Evolutionary conservation across 1,140 invertebrate genomes (phyloP).

Genomic region (Archivesica marissinica): DNA sequence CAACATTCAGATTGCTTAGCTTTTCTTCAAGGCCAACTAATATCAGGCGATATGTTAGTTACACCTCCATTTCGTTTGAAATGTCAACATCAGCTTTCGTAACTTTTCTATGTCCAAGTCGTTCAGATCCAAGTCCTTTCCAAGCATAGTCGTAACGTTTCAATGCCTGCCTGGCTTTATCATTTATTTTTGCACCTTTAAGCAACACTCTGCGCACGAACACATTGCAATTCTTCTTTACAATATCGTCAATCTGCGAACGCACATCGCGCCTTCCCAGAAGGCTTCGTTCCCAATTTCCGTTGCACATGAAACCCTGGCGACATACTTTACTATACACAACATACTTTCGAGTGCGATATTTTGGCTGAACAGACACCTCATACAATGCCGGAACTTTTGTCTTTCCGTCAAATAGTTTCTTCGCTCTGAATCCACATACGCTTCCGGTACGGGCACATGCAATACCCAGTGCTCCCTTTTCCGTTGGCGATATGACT

Average conservation of each 20-base stretch:
- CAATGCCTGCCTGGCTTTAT: background rate
- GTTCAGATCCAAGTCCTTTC: background rate
- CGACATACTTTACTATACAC: constrained; percentile 27
- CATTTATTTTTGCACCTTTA: background rate
- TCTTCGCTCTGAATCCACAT: constrained; percentile 4
- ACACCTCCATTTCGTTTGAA: constrained; percentile 7
- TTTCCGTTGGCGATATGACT: background rate
- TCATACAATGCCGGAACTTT: constrained; percentile 37
- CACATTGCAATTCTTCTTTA: constrained; percentile 33
- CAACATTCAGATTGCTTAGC: too few relatives aligned
- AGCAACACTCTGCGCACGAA: constrained; percentile 6
- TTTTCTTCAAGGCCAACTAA: too few relatives aligned
- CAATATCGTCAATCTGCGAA: constrained; percentile 13
- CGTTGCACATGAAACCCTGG: background rate
- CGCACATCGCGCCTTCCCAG: constrained; percentile 5
- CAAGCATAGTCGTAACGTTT: constrained; percentile 50
- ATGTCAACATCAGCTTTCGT: constrained; percentile 34
- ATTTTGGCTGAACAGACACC: constrained; percentile 22
- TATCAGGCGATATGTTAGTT: too few relatives aligned
- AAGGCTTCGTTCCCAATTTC: constrained; percentile 31
- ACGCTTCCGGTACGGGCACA: background rate
- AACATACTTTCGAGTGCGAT: constrained; percentile 23
- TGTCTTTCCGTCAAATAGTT: constrained; percentile 41
- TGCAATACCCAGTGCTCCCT: background rate
- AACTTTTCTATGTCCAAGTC: constrained; percentile 23